These are phyloP conservation scores for Dunckerocampus dactyliophorus DNA, from an alignment of 2,113 vertebrate genomes.

Conservation along the genomic window DNA sequence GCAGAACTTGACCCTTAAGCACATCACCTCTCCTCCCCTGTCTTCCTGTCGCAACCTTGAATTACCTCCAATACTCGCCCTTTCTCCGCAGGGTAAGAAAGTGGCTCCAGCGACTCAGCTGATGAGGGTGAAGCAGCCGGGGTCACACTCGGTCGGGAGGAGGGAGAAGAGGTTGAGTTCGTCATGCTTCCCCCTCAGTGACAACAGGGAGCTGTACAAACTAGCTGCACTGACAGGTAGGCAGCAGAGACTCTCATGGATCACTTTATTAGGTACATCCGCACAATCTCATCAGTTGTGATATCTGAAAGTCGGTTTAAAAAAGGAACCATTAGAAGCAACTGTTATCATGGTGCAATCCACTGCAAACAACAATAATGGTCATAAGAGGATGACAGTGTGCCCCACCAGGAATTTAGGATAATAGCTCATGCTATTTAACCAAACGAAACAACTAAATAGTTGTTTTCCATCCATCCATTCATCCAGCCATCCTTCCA, in stretches of 20 bases:
- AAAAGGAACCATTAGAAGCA: no score
- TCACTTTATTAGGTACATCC: not conserved
- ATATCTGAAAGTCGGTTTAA: no score
- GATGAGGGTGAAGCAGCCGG: slow-evolving; percentile 83
- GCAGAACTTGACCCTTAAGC: slow-evolving; percentile 64
- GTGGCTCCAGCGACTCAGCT: slow-evolving; percentile 74
- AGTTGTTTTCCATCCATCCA: no score
- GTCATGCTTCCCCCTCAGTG: slow-evolving; percentile 84
- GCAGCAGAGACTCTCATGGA: not conserved
- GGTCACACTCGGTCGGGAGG: slow-evolving; percentile 77
- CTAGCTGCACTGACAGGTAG: slow-evolving; percentile 85
- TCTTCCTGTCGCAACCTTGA: slow-evolving; percentile 18
- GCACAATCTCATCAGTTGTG: no score
- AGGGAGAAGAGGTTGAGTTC: slow-evolving; percentile 88
- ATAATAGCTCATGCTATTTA: no score
- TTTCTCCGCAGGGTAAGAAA: slow-evolving; percentile 78
- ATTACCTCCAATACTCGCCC: slow-evolving; percentile 26
- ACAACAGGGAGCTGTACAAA: slow-evolving; percentile 88
- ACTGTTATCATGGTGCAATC: no score
- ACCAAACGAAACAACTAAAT: no score
- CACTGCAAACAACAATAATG: no score
- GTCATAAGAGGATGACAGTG: no score
- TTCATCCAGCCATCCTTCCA: no score
- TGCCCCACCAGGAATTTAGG: no score
- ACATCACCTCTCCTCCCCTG: slow-evolving; percentile 6